phyloP scores from a whole-genome alignment of 2,797 vertebrate species.

The Cichlasoma orientale region DNA sequence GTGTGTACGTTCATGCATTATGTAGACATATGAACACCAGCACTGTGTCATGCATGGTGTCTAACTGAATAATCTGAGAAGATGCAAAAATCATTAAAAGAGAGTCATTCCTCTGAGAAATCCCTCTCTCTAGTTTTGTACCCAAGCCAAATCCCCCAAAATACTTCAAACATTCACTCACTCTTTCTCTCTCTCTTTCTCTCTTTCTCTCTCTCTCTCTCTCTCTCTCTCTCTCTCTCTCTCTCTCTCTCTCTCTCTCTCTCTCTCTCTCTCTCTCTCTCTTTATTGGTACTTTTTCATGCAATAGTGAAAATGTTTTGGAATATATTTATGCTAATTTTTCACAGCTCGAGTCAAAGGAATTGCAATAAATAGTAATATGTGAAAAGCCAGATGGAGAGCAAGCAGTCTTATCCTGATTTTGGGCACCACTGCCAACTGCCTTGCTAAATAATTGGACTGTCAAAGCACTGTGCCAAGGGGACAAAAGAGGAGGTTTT shows the following conservation, averaged over 20 bases:
- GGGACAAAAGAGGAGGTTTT: conserved; percentile 46
- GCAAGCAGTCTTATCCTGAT: conserved; percentile 35
- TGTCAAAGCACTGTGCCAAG: conserved; percentile 44
- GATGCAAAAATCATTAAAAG: conserved; percentile 66
- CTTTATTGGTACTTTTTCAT: conserved; percentile 49
- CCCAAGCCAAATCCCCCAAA: conserved; percentile 66
- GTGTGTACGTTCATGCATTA: conserved; percentile 13
- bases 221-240: conserved; percentile 9
- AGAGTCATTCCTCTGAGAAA: conserved; percentile 49
- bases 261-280: conserved; percentile 2
- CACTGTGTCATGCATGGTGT: conserved; percentile 11
- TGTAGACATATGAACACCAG: conserved; percentile 2
- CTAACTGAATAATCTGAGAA: conserved; percentile 47
- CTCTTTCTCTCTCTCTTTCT: conserved; percentile 8
- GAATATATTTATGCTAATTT: conserved; percentile 57
- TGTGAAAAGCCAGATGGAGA: conserved; percentile 37
- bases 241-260: conserved; percentile 24
- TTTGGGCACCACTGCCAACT: conserved; percentile 39
- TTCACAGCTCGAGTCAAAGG: conserved; percentile 61
- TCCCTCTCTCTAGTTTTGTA: conserved; percentile 41
- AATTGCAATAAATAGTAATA: conserved; percentile 58
- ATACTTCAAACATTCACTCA: conserved; percentile 63
- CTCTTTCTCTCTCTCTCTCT: conserved; percentile 4
- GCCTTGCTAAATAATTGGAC: conserved; percentile 42
- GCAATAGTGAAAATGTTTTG: conserved; percentile 57